phyloP scores from a whole-genome alignment of 2,888 invertebrate species.

The Laspeyria flexula region DNA sequence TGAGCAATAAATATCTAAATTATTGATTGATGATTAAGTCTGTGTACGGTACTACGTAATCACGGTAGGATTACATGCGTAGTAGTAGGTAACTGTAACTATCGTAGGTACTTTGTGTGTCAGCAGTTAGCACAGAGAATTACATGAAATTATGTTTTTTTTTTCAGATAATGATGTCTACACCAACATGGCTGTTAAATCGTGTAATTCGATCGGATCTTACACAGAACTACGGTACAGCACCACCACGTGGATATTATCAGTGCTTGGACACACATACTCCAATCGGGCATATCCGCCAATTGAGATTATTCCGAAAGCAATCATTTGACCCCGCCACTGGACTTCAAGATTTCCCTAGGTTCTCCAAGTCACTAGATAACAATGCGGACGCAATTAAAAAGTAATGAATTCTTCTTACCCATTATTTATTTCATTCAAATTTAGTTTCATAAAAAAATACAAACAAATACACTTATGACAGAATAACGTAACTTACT shows the following conservation, averaged over 20 bases:
- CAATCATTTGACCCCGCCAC: slow-evolving; percentile 76
- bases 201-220: slow-evolving; percentile 77
- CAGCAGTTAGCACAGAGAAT: too few species aligned
- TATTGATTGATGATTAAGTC: too few species aligned
- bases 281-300: slow-evolving; percentile 75
- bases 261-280: slow-evolving; percentile 80
- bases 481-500: not conserved
- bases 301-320: slow-evolving; percentile 68
- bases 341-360: slow-evolving; percentile 69
- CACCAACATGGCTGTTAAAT: slow-evolving; percentile 73
- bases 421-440: slow-evolving; percentile 36
- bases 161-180: slow-evolving; percentile 70
- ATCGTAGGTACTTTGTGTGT: too few species aligned
- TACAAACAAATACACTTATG: slow-evolving; percentile 33
- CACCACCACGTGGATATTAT: slow-evolving; percentile 75
- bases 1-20: too few species aligned
- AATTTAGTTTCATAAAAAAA: slow-evolving; percentile 29
- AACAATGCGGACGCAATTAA: slow-evolving; percentile 24
- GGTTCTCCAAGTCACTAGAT: slow-evolving; percentile 44
- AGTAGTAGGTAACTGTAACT: too few species aligned
- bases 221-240: slow-evolving; percentile 77
- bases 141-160: not conserved
- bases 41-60: too few species aligned
- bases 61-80: too few species aligned
- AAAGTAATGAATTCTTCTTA: slow-evolving; percentile 47